Percentiles rank a stretch among this genome's conserved stretches.
Conservation (phyloP, 2,888 invertebrate genomes). For the Herminia tarsipennalis region DNA sequence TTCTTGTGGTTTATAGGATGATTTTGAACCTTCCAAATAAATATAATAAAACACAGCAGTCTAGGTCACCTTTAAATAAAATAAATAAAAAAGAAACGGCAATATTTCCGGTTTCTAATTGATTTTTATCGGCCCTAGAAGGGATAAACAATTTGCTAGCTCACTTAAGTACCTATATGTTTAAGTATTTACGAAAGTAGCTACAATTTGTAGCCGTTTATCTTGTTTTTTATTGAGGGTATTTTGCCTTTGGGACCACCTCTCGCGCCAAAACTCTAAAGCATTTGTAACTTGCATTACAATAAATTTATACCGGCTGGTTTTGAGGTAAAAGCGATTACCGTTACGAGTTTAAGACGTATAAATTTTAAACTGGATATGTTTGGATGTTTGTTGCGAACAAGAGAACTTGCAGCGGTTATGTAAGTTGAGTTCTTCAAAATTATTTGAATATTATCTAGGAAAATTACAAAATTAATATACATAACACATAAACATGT, state of each 20-base stretch:
- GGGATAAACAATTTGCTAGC: not conserved
- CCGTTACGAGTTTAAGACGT: not conserved
- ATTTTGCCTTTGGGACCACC: not conserved
- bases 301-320: not conserved
- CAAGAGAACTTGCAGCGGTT: too few relatives aligned
- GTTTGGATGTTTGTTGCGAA: too few relatives aligned
- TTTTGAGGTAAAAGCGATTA: not conserved
- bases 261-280: not conserved
- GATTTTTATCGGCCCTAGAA: not conserved
- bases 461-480: too few relatives aligned
- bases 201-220: not conserved
- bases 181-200: constrained; percentile 5
- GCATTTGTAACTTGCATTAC: not conserved
- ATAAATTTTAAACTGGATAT: not conserved
- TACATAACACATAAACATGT: too few relatives aligned
- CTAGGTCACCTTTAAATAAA: not conserved
- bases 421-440: too few relatives aligned
- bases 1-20: too few relatives aligned
- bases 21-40: too few relatives aligned
- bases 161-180: not conserved
- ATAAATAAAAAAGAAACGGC: not conserved
- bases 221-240: constrained; percentile 5
- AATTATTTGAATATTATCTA: too few relatives aligned
- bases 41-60: too few relatives aligned
- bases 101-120: not conserved